Conservation (phyloP, 2,888 invertebrate species). For the Stratiomys singularior region DNA sequence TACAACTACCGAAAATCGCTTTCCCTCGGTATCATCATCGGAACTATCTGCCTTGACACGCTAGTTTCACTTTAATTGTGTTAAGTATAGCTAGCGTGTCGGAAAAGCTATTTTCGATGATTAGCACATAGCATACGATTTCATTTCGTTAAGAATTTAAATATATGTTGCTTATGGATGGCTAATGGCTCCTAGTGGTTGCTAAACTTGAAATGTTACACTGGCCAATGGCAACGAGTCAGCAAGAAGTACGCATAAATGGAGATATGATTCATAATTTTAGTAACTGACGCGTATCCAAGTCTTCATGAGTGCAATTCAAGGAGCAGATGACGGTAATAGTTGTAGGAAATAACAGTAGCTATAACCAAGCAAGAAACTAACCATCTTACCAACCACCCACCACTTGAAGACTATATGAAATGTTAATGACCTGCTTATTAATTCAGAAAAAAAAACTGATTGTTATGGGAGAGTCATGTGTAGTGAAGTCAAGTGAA, state of each 20-base stretch:
- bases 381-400: not conserved
- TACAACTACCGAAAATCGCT: no score
- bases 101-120: slow-evolving; percentile 26
- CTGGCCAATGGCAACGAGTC: not conserved
- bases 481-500: no score
- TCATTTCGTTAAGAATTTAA: slow-evolving; percentile 7
- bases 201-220: not conserved
- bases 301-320: not conserved
- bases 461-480: no score
- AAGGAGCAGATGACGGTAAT: not conserved
- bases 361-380: not conserved
- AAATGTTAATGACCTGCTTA: slow-evolving; percentile 11
- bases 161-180: not conserved
- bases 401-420: not conserved
- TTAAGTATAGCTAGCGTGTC: not conserved
- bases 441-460: not conserved
- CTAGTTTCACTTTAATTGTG: not conserved
- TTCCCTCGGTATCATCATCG: no score
- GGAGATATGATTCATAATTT: not conserved
- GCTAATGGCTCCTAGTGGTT: not conserved
- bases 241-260: not conserved
- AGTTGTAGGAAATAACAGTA: not conserved
- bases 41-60: not conserved
- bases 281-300: not conserved
- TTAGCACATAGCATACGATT: not conserved